phyloP scores from a whole-genome alignment of 2,113 vertebrate genomes.

The Variabilichromis moorii region DNA sequence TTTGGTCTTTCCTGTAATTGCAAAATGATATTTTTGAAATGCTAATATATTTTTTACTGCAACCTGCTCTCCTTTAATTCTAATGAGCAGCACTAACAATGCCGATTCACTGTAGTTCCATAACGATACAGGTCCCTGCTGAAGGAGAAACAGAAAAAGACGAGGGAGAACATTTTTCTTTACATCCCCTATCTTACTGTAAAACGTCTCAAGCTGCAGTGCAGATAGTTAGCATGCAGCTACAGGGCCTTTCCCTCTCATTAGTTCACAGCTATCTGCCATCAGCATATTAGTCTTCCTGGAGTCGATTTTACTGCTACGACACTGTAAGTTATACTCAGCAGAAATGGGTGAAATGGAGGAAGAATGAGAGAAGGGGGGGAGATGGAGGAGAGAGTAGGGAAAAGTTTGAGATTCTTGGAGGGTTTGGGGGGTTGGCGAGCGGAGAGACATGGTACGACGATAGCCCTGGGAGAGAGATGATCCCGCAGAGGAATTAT shows the following conservation, averaged over 20 bases:
- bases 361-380: background rate
- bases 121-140: background rate
- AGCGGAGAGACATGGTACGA: background rate
- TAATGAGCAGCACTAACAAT: background rate
- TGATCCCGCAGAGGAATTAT: background rate
- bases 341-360: background rate
- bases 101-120: background rate
- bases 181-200: background rate
- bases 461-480: constrained; percentile 6
- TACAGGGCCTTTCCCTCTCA: background rate
- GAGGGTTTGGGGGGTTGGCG: background rate
- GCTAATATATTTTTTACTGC: background rate
- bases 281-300: constrained; percentile 17
- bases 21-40: background rate
- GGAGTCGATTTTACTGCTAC: background rate
- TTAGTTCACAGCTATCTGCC: constrained; percentile 19
- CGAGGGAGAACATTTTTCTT: background rate
- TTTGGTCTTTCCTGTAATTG: background rate
- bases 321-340: background rate
- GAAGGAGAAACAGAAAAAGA: background rate
- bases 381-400: background rate
- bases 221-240: constrained; percentile 4
- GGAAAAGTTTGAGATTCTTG: background rate
- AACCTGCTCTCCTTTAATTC: background rate
- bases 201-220: background rate